These are phyloP conservation scores for Lagorchestes hirsutus DNA, from an alignment of 2,797 vertebrate genomes.

Conservation along the genomic window DNA sequence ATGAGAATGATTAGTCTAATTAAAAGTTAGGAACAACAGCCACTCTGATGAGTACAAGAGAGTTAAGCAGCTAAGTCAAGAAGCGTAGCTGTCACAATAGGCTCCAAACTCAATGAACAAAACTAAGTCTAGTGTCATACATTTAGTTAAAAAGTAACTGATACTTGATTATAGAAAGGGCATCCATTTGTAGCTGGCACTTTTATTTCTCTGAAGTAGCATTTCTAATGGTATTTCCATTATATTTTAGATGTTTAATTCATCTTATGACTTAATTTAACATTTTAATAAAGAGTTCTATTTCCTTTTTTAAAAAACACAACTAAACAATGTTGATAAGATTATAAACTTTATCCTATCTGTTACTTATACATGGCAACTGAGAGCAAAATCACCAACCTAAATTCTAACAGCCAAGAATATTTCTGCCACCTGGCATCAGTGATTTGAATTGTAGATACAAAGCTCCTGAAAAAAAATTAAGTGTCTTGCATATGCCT, in stretches of 20 bases:
- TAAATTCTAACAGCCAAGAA: neutral
- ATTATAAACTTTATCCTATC: neutral
- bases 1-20: neutral
- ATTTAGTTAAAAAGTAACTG: neutral
- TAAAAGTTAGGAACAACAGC: neutral
- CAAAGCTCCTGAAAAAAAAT: neutral
- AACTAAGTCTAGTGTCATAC: neutral
- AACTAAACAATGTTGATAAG: neutral
- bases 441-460: neutral
- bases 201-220: constrained; percentile 2
- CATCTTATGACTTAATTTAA: neutral
- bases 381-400: neutral
- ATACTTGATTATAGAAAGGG: constrained; percentile 6
- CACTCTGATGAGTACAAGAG: neutral
- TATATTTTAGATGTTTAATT: neutral
- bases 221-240: neutral
- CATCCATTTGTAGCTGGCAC: neutral
- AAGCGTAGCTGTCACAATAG: neutral
- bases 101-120: neutral
- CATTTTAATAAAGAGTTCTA: constrained; percentile 15
- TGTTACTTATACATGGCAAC: neutral
- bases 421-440: neutral
- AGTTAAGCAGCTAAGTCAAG: neutral
- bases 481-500: neutral
- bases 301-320: constrained; percentile 24